phyloP scores from a whole-genome alignment of 92 coral and sea anemone genomes.

The Zoanthus sociatus region DNA sequence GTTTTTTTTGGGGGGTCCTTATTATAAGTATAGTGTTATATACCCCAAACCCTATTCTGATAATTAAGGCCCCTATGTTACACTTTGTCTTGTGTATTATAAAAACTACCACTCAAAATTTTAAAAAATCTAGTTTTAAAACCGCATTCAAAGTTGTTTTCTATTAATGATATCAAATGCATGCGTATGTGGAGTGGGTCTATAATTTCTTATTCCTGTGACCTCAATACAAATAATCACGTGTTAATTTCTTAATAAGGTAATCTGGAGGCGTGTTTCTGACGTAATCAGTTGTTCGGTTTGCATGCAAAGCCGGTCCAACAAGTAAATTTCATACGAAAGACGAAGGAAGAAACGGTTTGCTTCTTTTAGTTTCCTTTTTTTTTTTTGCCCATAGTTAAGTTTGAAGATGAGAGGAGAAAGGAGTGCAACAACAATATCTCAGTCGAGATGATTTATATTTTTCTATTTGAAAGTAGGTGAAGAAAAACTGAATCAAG shows the following conservation, averaged over 20 bases:
- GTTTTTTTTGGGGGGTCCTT: no score
- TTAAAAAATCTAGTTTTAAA: no score
- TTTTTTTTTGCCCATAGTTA: background rate
- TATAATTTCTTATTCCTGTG: background rate
- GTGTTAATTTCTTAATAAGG: constrained; percentile 33
- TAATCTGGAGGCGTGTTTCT: constrained; percentile 46
- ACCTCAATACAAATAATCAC: constrained; percentile 18
- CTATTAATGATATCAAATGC: no score
- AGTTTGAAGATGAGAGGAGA: constrained; percentile 6
- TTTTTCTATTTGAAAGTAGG: background rate
- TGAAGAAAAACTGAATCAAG: background rate
- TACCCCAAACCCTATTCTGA: no score
- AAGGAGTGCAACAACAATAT: background rate
- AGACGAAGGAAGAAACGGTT: background rate
- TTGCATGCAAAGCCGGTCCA: constrained; percentile 27
- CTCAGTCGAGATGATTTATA: background rate
- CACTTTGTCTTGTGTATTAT: no score
- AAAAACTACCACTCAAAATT: no score
- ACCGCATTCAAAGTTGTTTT: no score
- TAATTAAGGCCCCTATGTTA: no score
- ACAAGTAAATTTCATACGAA: background rate
- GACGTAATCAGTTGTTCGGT: constrained; percentile 28
- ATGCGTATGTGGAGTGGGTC: no score
- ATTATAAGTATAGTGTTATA: no score
- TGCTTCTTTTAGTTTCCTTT: background rate